Base-by-base conservation (phyloP, 2,888 invertebrate species). In the Drosophila helvetica region DNA sequence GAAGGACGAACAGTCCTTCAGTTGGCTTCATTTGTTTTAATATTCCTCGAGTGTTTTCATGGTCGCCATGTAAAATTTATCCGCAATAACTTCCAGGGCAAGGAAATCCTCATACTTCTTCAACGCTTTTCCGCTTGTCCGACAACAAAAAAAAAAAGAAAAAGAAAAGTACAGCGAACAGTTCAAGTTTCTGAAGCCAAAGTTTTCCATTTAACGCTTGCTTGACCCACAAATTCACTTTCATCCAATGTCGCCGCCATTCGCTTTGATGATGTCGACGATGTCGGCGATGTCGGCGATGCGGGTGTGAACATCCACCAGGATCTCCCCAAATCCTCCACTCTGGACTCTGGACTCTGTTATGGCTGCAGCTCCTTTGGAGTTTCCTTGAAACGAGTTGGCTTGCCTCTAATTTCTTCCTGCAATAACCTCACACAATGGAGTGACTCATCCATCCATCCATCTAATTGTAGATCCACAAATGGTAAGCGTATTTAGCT, bases 51-150 rank as follows among this genome's bases (percentile, higher is more conserved):
- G 72, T 80, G 80, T 82, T 82, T 75, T 74, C 82, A 66, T 63
- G 58, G 67, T 64, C 61, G 80, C 67, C 78, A 80, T 82, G 75
- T 82, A 72, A 70, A 80, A 80, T 82, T 77, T 80, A 80, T 80
- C 58, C 78, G 61, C 69, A 69, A 69, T 74, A 18, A 9, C 38
- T 38, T n/a, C 12, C 9, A n/a, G 38, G 3, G 22, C 15, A 53
- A 43, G 58, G 22, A 66, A 66, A 33, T 57, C 18, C 69, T 18
- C 38, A 38, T 38, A 15, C 38, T n/a, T n/a, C 38, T 38, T 15
- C 38, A 6, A 5, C 38, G 38, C 38, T 38, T 38, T 38, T 9
- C 27, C 18, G 10, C 12, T 47, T 19, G 38, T 18, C 8, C 9
- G 1, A 15, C 8, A 2, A n/a, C n/a, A 48, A 54, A 15, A 52